Conservation (phyloP, 2,797 vertebrate genomes). For the Borostomias antarcticus region DNA sequence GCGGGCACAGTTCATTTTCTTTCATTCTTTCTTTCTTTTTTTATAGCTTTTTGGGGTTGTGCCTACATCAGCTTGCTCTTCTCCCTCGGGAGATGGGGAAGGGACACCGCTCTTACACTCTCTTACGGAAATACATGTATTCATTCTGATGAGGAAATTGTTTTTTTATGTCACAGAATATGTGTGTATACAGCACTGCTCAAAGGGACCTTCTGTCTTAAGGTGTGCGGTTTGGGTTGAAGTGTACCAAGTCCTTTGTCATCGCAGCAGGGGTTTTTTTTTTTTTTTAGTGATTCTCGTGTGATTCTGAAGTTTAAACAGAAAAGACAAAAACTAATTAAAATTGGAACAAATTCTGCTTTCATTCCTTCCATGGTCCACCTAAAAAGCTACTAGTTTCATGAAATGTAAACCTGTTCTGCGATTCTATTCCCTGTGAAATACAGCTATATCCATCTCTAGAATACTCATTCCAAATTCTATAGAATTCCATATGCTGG, state of each 20-base stretch:
- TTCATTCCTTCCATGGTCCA: constrained; percentile 38
- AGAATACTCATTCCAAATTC: constrained; percentile 52
- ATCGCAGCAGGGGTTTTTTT: constrained; percentile 15
- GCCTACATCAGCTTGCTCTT: not conserved
- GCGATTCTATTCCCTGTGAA: constrained; percentile 20
- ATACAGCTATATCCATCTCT: constrained; percentile 13
- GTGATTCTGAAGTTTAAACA: constrained; percentile 8
- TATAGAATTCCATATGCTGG: constrained; percentile 25
- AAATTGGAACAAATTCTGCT: constrained; percentile 9
- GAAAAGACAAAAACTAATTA: constrained; percentile 39
- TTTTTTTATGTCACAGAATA: constrained; percentile 7
- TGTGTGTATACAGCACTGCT: not conserved
- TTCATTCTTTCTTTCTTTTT: no score
- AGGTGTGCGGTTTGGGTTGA: constrained; percentile 2
- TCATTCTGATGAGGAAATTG: constrained; percentile 1
- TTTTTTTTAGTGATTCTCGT: constrained; percentile 25
- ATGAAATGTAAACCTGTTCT: constrained; percentile 12
- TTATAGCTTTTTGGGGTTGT: not conserved
- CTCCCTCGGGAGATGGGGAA: not conserved
- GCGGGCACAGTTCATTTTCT: not conserved
- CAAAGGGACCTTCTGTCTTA: constrained; percentile 10
- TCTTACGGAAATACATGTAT: not conserved
- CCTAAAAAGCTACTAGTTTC: no score
- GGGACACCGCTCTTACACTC: constrained; percentile 1
- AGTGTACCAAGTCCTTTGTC: constrained; percentile 3